A percentile compares a stretch with the other conserved stretches of the same genome.
These are phyloP conservation scores for Andricus curvator DNA, from an alignment of 2,888 invertebrate genomes.

Conservation along the genomic window DNA sequence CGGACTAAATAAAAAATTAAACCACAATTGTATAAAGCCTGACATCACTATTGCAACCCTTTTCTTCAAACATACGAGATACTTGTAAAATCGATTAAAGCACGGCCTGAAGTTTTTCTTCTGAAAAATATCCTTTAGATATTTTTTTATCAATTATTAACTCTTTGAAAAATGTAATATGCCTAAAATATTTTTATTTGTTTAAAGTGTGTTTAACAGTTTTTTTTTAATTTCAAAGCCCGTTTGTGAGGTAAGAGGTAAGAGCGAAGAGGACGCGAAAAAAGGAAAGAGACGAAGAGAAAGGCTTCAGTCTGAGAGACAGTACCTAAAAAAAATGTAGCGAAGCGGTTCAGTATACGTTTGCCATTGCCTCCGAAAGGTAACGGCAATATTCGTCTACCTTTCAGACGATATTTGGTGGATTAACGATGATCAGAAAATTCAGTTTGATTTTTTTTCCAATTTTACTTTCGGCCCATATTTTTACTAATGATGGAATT, in stretches of 20 bases:
- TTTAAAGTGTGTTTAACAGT: background rate
- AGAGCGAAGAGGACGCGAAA: background rate
- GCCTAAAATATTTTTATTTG: background rate
- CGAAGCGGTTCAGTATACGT: background rate
- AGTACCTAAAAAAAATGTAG: background rate
- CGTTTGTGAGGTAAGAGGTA: no score
- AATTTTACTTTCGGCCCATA: slow-evolving; percentile 38
- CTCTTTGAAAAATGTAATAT: no score
- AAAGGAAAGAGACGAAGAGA: slow-evolving; percentile 17
- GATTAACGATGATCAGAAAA: slow-evolving; percentile 29
- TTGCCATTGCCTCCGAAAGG: background rate
- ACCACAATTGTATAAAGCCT: no score
- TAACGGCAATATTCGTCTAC: slow-evolving; percentile 20
- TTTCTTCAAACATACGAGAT: no score
- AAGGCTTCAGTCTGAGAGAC: background rate
- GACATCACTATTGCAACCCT: no score
- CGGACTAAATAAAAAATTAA: no score
- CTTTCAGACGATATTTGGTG: slow-evolving; percentile 34
- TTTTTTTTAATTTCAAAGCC: background rate
- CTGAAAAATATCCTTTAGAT: no score
- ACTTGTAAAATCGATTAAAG: no score
- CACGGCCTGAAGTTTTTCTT: no score
- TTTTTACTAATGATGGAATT: slow-evolving; percentile 32
- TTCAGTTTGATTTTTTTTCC: slow-evolving; percentile 45
- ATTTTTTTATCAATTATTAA: no score